Percentiles rank a stretch among this genome's conserved stretches.
These are phyloP conservation scores for Eufriesea mexicana DNA, from an alignment of 1,140 invertebrate genomes.

Conservation along the genomic window DNA sequence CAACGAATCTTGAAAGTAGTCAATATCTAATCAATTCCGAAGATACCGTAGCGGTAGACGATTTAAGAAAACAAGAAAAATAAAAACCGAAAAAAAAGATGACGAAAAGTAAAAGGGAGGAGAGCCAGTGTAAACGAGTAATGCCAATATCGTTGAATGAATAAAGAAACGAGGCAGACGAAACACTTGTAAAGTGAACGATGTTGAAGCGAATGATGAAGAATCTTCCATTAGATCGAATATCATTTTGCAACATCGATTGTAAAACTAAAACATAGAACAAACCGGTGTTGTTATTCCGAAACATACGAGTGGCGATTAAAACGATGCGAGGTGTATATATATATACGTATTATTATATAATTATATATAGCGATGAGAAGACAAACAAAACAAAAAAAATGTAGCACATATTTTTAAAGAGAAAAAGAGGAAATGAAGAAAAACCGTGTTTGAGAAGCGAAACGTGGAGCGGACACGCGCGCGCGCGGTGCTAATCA, in stretches of 20 bases:
- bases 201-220: conserved; percentile 55
- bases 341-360: conserved; percentile 62
- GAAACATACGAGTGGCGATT: conserved; percentile 44
- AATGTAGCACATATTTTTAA: conserved; percentile 70
- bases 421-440: conserved; percentile 45
- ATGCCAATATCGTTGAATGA: conserved; percentile 19
- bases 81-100: not conserved
- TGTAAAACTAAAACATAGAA: conserved; percentile 12
- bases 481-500: conserved; percentile 42
- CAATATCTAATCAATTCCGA: conserved; percentile 71
- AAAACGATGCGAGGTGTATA: conserved; percentile 46
- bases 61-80: conserved; percentile 33
- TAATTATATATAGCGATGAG: conserved; percentile 63
- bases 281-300: conserved; percentile 21
- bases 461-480: conserved; percentile 20
- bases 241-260: conserved; percentile 50
- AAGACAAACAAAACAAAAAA: conserved; percentile 34
- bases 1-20: conserved; percentile 78
- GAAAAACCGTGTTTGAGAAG: conserved; percentile 16
- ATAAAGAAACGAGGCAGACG: conserved; percentile 27
- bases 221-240: conserved; percentile 62
- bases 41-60: conserved; percentile 58
- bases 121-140: conserved; percentile 15
- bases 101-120: not conserved
- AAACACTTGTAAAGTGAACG: conserved; percentile 33